Evolutionary conservation across 2,113 vertebrate genomes (phyloP).

Genomic region (Scortum barcoo): DNA sequence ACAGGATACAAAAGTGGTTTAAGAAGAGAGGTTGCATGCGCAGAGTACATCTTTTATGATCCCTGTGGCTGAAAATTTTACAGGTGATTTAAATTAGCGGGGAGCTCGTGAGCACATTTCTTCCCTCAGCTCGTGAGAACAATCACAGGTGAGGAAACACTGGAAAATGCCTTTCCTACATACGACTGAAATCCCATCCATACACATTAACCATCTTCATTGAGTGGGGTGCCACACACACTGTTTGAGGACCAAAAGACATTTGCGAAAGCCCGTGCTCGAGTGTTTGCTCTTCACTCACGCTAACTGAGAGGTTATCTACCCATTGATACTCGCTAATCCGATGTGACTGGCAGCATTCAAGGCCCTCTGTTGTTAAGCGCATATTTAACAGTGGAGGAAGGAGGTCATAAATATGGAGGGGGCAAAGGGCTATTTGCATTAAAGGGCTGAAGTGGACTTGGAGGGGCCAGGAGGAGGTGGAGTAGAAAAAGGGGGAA

Average conservation of each 20-base stretch:
- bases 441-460: conserved; percentile 75
- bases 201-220: conserved; percentile 72
- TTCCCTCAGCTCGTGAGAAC: conserved; percentile 32
- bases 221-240: conserved; percentile 67
- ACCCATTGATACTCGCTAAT: conserved; percentile 79
- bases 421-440: conserved; percentile 74
- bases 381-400: conserved; percentile 77
- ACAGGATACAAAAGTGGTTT: conserved; percentile 3
- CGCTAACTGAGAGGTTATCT: conserved; percentile 82
- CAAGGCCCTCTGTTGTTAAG: conserved; percentile 67
- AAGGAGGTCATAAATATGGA: conserved; percentile 79
- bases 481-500: conserved; percentile 17
- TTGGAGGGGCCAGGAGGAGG: conserved; percentile 51
- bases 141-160: conserved; percentile 29
- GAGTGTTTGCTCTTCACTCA: conserved; percentile 79
- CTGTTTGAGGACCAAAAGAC: conserved; percentile 67
- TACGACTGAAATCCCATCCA: conserved; percentile 34
- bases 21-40: not conserved
- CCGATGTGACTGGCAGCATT: conserved; percentile 77
- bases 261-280: conserved; percentile 65
- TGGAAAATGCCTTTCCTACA: conserved; percentile 24
- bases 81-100: conserved; percentile 39
- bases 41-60: not conserved
- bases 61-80: conserved; percentile 1
- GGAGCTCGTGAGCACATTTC: conserved; percentile 44